Evolutionary conservation across 2,797 vertebrate species (phyloP).

Genomic region (Bovichtus diacanthus): DNA sequence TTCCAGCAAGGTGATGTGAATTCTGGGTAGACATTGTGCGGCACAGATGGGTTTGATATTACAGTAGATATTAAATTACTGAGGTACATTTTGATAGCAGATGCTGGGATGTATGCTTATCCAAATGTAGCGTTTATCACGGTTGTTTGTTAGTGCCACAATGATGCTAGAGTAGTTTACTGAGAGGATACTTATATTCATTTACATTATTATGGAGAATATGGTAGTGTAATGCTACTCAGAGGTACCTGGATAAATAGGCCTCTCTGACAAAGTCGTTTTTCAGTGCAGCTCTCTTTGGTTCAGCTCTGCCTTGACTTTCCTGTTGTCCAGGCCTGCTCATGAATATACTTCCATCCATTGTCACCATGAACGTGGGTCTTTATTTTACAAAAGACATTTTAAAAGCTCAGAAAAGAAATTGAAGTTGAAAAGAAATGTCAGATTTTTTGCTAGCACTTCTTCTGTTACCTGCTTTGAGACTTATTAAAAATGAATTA

Average conservation of each 20-base stretch:
- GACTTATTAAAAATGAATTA: constrained; percentile 17
- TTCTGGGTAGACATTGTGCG: constrained; percentile 54
- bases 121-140: constrained; percentile 30
- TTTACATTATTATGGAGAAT: constrained; percentile 30
- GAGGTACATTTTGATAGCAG: constrained; percentile 33
- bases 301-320: constrained; percentile 11
- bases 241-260: constrained; percentile 30
- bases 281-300: constrained; percentile 18
- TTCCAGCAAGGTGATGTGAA: constrained; percentile 43
- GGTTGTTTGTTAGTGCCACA: constrained; percentile 10
- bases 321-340: constrained; percentile 9
- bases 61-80: constrained; percentile 52
- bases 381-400: constrained; percentile 16
- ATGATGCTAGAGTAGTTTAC: constrained; percentile 13
- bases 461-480: neutral
- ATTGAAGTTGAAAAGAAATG: constrained; percentile 29
- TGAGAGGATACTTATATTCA: constrained; percentile 21
- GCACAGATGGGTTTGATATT: constrained; percentile 47
- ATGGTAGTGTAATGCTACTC: constrained; percentile 5
- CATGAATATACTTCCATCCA: constrained; percentile 30
- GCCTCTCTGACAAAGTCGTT: constrained; percentile 2
- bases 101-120: constrained; percentile 12
- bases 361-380: neutral
- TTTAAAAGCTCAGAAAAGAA: constrained; percentile 28
- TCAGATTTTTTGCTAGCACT: constrained; percentile 16